phyloP scores from a whole-genome alignment of 2,888 invertebrate genomes.

The Xylophagus ater region DNA sequence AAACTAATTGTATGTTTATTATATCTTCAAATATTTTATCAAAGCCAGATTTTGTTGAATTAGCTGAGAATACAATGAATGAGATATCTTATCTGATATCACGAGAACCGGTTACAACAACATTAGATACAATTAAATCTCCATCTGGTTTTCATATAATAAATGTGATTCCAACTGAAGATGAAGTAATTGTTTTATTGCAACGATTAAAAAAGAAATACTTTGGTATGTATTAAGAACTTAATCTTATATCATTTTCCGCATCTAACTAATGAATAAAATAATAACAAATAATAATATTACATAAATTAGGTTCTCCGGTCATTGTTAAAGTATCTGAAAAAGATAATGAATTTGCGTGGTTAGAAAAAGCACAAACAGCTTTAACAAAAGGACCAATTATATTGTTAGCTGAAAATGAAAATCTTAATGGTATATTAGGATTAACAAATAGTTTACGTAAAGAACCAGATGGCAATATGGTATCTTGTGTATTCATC shows the following conservation, averaged over 20 bases:
- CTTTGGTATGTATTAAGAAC: too few species aligned
- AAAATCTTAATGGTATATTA: conserved; percentile 63
- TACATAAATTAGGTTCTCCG: too few species aligned
- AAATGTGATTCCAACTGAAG: conserved; percentile 27
- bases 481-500: conserved; percentile 52
- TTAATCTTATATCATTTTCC: too few species aligned
- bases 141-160: conserved; percentile 27
- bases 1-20: conserved; percentile 31
- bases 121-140: conserved; percentile 31
- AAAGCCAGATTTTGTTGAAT: conserved; percentile 32
- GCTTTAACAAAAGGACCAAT: conserved; percentile 31
- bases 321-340: conserved; percentile 26
- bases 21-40: conserved; percentile 24
- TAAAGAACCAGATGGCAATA: conserved; percentile 63
- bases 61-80: conserved; percentile 41
- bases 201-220: conserved; percentile 24
- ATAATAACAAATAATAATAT: too few species aligned
- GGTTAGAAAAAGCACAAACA: conserved; percentile 30
- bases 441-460: conserved; percentile 84
- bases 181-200: conserved; percentile 29
- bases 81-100: conserved; percentile 51
- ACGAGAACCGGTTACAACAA: conserved; percentile 45
- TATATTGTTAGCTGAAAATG: conserved; percentile 55
- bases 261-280: too few species aligned
- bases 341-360: conserved; percentile 26